A percentile compares a stretch with the other conserved stretches of the same genome.
These are phyloP conservation scores for Erebia aethiops DNA, from an alignment of 2,888 invertebrate genomes.

Conservation along the genomic window DNA sequence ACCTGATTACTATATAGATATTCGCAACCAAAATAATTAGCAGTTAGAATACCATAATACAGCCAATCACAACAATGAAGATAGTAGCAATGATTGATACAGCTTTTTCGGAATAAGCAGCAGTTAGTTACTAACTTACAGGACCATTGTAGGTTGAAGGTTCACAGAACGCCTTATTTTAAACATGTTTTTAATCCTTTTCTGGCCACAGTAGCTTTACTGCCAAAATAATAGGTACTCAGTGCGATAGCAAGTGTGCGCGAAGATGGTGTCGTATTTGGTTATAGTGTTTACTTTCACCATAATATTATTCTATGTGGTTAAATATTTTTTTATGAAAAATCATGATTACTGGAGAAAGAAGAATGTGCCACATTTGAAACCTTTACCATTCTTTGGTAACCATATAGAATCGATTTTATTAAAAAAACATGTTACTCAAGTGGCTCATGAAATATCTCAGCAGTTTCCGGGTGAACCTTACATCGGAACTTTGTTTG, in stretches of 20 bases:
- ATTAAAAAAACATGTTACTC: constrained; percentile 10
- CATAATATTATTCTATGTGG: constrained; percentile 29
- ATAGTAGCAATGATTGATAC: too few species aligned
- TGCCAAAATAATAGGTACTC: neutral
- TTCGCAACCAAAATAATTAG: too few species aligned
- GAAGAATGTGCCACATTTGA: constrained; percentile 11
- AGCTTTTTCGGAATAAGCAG: too few species aligned
- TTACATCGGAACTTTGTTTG: constrained; percentile 59
- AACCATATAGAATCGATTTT: constrained; percentile 12
- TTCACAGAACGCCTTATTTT: too few species aligned
- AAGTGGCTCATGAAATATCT: constrained; percentile 52
- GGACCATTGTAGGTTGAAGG: too few species aligned
- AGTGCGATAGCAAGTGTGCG: constrained; percentile 4
- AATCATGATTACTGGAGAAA: constrained; percentile 21
- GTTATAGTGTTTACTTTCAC: neutral
- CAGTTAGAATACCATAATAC: too few species aligned
- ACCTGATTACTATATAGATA: too few species aligned
- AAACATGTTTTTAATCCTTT: too few species aligned
- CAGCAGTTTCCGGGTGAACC: constrained; percentile 53
- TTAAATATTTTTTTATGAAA: constrained; percentile 1
- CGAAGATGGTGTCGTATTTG: neutral
- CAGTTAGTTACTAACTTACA: too few species aligned
- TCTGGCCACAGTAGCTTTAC: too few species aligned
- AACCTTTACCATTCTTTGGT: constrained; percentile 14
- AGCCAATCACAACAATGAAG: too few species aligned